Conservation (phyloP, 2,113 vertebrate genomes). For the Choloepus hoffmanni region DNA sequence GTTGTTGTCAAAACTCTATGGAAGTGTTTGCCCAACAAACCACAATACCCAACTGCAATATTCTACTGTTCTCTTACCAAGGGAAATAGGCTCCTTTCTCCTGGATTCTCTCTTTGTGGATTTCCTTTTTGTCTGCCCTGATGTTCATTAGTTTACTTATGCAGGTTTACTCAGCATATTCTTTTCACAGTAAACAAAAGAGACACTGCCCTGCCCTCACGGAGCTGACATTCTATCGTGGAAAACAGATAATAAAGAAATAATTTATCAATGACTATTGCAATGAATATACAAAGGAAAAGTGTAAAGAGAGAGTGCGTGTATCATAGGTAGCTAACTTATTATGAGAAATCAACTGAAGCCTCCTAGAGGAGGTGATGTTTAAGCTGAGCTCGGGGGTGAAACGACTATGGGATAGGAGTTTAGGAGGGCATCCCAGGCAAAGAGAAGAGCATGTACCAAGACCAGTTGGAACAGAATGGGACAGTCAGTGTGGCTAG, state of each 20-base stretch:
- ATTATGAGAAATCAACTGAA: background rate
- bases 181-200: background rate
- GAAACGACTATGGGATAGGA: background rate
- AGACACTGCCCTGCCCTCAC: background rate
- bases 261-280: background rate
- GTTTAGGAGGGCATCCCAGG: background rate
- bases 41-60: background rate
- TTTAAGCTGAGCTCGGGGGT: background rate
- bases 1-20: slow-evolving; percentile 41
- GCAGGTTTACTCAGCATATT: background rate
- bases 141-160: background rate
- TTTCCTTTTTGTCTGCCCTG: background rate
- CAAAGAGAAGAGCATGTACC: accelerated
- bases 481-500: background rate
- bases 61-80: slow-evolving; percentile 30
- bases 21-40: slow-evolving; percentile 53
- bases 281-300: background rate
- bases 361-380: background rate
- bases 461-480: background rate
- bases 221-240: background rate
- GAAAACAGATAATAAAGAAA: background rate
- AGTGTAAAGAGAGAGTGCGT: background rate
- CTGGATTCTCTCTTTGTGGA: background rate
- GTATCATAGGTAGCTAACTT: too few species aligned
- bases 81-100: slow-evolving; percentile 22